phyloP scores from a whole-genome alignment of 1,140 invertebrate genomes.

The Brachionus plicatilis region DNA sequence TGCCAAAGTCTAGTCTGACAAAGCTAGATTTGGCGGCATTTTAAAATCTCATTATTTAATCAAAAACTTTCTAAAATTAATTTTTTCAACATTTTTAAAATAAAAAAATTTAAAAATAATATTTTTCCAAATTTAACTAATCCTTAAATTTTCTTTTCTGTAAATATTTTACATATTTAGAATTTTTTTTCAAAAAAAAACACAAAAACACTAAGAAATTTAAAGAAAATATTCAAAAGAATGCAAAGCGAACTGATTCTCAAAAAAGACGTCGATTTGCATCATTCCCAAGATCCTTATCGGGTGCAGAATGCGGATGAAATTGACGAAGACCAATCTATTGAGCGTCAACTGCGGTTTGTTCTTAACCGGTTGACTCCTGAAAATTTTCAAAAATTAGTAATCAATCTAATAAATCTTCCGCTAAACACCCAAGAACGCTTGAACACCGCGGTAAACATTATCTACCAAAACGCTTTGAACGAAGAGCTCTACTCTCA shows the following conservation, averaged over 20 bases:
- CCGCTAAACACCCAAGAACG: slow-evolving; percentile 73
- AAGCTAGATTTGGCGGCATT: too few relatives aligned
- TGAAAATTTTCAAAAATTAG: slow-evolving; percentile 76
- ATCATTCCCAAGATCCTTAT: neutral
- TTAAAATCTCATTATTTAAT: too few relatives aligned
- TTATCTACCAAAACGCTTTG: slow-evolving; percentile 72
- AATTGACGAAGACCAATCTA: neutral
- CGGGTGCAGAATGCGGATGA: neutral
- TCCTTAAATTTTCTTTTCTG: too few relatives aligned
- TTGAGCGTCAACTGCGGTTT: slow-evolving; percentile 64
- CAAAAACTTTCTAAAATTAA: too few relatives aligned
- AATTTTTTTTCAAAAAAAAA: neutral
- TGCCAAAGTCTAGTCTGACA: too few relatives aligned
- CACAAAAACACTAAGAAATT: neutral
- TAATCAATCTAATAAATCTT: slow-evolving; percentile 67
- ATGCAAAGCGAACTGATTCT: neutral
- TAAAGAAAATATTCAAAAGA: neutral
- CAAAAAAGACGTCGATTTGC: slow-evolving; percentile 7
- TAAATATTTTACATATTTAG: neutral
- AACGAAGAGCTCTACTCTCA: slow-evolving; percentile 85
- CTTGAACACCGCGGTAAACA: slow-evolving; percentile 74
- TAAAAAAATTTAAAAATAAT: too few relatives aligned
- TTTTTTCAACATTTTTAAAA: too few relatives aligned
- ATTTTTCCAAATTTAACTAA: too few relatives aligned
- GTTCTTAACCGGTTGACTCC: slow-evolving; percentile 90